These are phyloP conservation scores for Xiphophorus birchmanni DNA, from an alignment of 2,797 vertebrate species.

Conservation along the genomic window DNA sequence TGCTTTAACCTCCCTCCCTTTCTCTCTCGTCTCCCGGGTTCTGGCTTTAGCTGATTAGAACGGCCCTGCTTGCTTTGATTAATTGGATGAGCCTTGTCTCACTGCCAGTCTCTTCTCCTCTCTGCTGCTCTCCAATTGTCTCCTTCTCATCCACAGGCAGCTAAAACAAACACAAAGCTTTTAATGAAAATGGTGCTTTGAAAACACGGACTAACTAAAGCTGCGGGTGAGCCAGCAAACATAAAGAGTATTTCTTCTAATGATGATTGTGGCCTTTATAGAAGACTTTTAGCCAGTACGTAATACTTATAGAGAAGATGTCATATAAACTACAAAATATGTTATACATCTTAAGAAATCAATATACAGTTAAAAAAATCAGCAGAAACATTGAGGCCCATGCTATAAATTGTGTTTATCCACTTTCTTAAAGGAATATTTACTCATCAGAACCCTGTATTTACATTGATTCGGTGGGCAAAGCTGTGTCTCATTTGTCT, in stretches of 20 bases:
- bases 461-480: slow-evolving; percentile 14
- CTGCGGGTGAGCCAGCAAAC: slow-evolving; percentile 30
- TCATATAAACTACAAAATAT: not conserved
- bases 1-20: slow-evolving; percentile 36
- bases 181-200: slow-evolving; percentile 31
- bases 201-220: slow-evolving; percentile 30
- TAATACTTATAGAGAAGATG: not conserved
- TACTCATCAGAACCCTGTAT: slow-evolving; percentile 8
- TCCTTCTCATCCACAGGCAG: slow-evolving; percentile 18
- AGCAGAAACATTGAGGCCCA: not conserved
- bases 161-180: slow-evolving; percentile 38
- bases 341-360: not conserved
- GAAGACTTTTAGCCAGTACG: not conserved
- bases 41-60: slow-evolving; percentile 69
- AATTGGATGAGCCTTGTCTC: slow-evolving; percentile 67
- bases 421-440: not conserved
- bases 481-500: slow-evolving; percentile 21
- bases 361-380: not conserved
- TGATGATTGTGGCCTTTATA: not conserved
- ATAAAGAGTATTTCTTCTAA: not conserved
- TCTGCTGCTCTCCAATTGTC: slow-evolving; percentile 5
- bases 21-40: slow-evolving; percentile 27
- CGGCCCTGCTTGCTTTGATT: slow-evolving; percentile 66
- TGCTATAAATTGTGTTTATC: not conserved
- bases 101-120: slow-evolving; percentile 35